These are phyloP conservation scores for Lucilia cuprina DNA, from an alignment of 1,140 invertebrate species.

Conservation along the genomic window DNA sequence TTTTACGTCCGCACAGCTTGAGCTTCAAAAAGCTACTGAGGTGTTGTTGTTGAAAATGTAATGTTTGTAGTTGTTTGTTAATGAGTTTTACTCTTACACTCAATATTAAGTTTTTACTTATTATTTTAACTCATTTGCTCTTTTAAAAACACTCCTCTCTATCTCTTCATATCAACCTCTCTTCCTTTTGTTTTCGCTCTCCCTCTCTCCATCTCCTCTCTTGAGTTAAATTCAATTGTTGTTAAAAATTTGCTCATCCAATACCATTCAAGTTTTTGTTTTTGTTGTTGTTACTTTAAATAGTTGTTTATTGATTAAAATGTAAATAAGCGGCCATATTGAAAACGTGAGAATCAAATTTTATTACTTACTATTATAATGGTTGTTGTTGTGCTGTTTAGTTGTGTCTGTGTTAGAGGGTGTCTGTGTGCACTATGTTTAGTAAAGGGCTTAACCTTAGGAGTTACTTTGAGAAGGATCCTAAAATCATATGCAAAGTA, in stretches of 20 bases:
- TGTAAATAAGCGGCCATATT: constrained; percentile 7
- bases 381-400: too few relatives aligned
- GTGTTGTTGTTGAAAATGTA: not conserved
- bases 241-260: not conserved
- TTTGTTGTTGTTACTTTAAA: not conserved
- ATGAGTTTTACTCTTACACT: not conserved
- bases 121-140: too few relatives aligned
- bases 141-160: not conserved
- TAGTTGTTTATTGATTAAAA: constrained; percentile 9
- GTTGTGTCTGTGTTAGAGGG: not conserved
- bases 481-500: too few relatives aligned
- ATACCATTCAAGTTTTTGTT: not conserved
- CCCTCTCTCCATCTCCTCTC: not conserved
- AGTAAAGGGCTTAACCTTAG: not conserved
- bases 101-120: not conserved
- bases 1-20: not conserved
- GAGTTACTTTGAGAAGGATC: not conserved
- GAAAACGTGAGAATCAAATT: not conserved
- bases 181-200: not conserved
- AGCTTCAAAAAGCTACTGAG: not conserved
- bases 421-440: not conserved
- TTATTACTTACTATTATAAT: not conserved
- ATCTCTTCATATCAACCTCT: not conserved
- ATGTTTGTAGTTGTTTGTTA: not conserved
- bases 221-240: not conserved